These are phyloP conservation scores for Nebria salina DNA, from an alignment of 2,888 invertebrate genomes.

Conservation along the genomic window DNA sequence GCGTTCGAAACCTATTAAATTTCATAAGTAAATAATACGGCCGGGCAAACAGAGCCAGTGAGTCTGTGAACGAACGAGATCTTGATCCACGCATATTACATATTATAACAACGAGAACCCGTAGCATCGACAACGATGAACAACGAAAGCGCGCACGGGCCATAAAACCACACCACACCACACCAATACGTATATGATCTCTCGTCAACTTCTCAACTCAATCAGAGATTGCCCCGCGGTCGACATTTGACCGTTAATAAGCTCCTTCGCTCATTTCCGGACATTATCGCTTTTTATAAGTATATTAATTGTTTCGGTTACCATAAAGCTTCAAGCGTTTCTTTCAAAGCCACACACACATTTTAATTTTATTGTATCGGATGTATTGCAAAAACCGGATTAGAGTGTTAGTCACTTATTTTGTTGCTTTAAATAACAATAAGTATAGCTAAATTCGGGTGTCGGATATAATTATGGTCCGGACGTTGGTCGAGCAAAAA, in stretches of 20 bases:
- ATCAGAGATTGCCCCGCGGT: not conserved
- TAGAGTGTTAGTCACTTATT: too few relatives aligned
- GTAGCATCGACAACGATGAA: not conserved
- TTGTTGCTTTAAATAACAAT: too few relatives aligned
- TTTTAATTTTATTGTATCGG: too few relatives aligned
- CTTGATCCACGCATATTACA: conserved; percentile 34
- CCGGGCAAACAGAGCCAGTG: not conserved
- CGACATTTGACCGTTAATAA: not conserved
- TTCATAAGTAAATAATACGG: conserved; percentile 41
- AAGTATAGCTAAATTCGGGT: too few relatives aligned
- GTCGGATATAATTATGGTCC: too few relatives aligned
- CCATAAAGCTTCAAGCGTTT: not conserved
- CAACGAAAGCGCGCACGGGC: not conserved
- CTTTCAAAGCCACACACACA: not conserved
- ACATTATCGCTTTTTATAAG: not conserved
- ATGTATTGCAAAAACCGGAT: too few relatives aligned
- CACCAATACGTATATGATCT: not conserved
- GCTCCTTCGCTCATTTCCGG: conserved; percentile 8
- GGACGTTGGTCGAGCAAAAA: too few relatives aligned
- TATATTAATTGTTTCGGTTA: too few relatives aligned
- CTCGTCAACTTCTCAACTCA: not conserved
- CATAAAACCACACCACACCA: not conserved
- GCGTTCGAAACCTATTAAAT: conserved; percentile 42
- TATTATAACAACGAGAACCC: not conserved
- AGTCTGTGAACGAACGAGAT: conserved; percentile 15